Conservation (phyloP, 2,797 vertebrate species). For the Fringilla coelebs region DNA sequence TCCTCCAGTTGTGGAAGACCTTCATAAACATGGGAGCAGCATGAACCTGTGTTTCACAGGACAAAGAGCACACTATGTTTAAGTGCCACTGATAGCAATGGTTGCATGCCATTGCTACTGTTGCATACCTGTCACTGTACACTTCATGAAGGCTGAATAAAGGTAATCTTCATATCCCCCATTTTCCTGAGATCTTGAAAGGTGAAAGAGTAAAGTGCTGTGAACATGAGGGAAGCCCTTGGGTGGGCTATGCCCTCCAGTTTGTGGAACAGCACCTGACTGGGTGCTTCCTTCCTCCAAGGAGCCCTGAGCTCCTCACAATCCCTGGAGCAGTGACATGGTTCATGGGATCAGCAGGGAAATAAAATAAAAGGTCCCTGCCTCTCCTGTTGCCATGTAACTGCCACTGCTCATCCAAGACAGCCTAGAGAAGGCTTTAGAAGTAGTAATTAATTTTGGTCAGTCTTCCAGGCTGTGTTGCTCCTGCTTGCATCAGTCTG, state of each 20-base stretch:
- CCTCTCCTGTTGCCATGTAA: not conserved
- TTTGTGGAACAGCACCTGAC: not conserved
- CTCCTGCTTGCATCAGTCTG: not conserved
- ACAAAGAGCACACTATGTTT: not conserved
- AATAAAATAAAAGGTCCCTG: not conserved
- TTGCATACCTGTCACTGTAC: not conserved
- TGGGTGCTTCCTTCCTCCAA: not conserved
- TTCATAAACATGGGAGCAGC: accelerated
- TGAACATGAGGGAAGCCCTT: not conserved
- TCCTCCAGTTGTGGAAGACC: not conserved
- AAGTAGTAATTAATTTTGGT: not conserved
- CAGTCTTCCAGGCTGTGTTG: not conserved
- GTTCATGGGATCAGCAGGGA: not conserved
- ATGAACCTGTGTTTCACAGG: not conserved
- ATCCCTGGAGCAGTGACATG: not conserved
- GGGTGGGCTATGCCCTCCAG: not conserved
- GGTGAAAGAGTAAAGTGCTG: not conserved
- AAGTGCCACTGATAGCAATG: not conserved
- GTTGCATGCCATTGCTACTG: not conserved
- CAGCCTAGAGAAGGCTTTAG: not conserved
- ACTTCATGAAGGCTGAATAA: not conserved
- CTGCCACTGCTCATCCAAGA: not conserved
- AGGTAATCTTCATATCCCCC: not conserved
- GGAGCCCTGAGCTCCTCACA: not conserved
- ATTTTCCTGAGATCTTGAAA: not conserved